A percentile compares a stretch with the other conserved stretches of the same genome.
Evolutionary conservation across 2,797 vertebrate species (phyloP).

Genomic region (Alexandromys oeconomus): DNA sequence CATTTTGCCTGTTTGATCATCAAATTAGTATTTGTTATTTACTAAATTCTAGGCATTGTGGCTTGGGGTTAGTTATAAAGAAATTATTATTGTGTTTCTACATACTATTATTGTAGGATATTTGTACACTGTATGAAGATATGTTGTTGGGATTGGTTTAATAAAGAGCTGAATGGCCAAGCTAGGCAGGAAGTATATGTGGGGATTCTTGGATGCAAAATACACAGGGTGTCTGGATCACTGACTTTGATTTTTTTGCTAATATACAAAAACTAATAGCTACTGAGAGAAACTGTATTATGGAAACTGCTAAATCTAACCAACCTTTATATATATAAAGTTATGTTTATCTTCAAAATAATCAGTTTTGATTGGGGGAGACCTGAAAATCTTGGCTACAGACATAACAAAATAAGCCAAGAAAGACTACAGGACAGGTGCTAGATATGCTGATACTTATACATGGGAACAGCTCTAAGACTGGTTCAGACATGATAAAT

Average conservation of each 20-base stretch:
- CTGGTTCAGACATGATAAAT: neutral
- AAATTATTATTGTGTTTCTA: neutral
- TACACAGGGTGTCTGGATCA: neutral
- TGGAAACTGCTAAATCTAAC: neutral
- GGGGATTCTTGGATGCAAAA: neutral
- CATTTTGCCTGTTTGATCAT: conserved; percentile 26
- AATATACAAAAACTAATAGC: neutral
- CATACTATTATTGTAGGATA: neutral
- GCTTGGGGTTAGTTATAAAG: neutral
- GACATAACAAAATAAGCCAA: neutral
- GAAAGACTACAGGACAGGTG: neutral
- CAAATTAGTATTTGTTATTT: conserved; percentile 15
- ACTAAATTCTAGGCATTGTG: neutral
- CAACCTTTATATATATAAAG: neutral
- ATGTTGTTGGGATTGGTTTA: neutral
- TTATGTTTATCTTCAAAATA: neutral
- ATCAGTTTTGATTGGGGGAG: neutral
- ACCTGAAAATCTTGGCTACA: neutral
- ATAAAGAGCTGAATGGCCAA: neutral
- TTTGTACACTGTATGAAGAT: neutral
- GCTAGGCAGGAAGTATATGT: neutral
- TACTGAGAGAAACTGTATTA: neutral
- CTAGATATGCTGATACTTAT: neutral
- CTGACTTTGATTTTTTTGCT: neutral
- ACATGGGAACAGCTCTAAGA: neutral